These are phyloP conservation scores for Malthinus seriepunctatus DNA, from an alignment of 2,888 invertebrate genomes.

Conservation along the genomic window DNA sequence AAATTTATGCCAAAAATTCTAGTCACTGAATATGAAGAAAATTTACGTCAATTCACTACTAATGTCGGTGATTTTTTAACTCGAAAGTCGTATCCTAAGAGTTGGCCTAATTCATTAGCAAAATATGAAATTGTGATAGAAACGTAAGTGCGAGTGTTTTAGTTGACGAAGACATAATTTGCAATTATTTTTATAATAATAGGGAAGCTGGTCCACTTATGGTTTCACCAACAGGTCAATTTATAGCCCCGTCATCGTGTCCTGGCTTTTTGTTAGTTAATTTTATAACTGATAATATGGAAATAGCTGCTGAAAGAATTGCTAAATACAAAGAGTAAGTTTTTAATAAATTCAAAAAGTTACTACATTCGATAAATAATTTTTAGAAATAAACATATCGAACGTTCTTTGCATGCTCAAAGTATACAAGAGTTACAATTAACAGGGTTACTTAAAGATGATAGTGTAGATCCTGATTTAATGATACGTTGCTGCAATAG, in stretches of 20 bases:
- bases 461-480: conserved; percentile 84
- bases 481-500: conserved; percentile 86
- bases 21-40: conserved; percentile 82
- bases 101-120: conserved; percentile 73
- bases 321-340: conserved; percentile 74
- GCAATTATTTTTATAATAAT: conserved; percentile 44
- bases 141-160: conserved; percentile 65
- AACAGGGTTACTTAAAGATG: conserved; percentile 81
- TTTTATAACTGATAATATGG: conserved; percentile 78
- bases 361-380: not conserved
- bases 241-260: conserved; percentile 89
- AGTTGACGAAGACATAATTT: not conserved
- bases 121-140: conserved; percentile 86
- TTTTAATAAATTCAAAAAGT: not conserved
- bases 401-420: conserved; percentile 70
- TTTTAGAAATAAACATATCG: conserved; percentile 77
- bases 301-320: conserved; percentile 72
- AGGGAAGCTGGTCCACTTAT: conserved; percentile 93
- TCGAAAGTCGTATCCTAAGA: conserved; percentile 66
- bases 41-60: conserved; percentile 82
- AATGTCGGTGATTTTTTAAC: conserved; percentile 78
- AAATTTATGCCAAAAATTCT: conserved; percentile 92
- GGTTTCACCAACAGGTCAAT: conserved; percentile 92
- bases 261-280: conserved; percentile 84
- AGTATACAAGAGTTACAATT: conserved; percentile 71